These are phyloP conservation scores for Paradisaea rubra DNA, from an alignment of 2,113 vertebrate genomes.

Conservation along the genomic window DNA sequence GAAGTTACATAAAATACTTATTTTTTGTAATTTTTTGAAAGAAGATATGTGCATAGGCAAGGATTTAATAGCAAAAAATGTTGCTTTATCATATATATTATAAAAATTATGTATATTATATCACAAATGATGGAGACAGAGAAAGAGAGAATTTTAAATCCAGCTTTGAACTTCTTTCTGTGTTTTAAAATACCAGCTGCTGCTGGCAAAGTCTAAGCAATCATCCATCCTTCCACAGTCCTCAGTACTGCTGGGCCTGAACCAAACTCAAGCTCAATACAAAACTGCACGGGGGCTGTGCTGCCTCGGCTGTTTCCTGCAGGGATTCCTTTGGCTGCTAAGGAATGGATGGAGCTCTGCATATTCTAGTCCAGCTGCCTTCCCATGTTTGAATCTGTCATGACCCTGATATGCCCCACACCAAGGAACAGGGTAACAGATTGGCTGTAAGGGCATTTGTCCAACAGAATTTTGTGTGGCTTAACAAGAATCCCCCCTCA, in stretches of 20 bases:
- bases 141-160: not conserved
- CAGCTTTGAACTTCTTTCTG: not conserved
- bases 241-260: not conserved
- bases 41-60: not conserved
- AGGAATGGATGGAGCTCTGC: not conserved
- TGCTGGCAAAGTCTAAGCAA: not conserved
- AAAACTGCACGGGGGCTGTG: not conserved
- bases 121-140: not conserved
- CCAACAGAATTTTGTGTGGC: not conserved
- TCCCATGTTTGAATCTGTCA: not conserved
- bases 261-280: not conserved
- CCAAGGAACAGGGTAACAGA: not conserved
- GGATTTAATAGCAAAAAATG: not conserved
- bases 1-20: not conserved
- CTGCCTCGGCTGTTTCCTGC: accelerated
- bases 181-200: not conserved
- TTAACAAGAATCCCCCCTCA: not conserved
- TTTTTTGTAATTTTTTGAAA: not conserved
- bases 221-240: not conserved
- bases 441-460: not conserved
- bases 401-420: not conserved
- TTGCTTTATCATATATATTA: not conserved
- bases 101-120: not conserved
- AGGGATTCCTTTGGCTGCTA: not conserved
- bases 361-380: not conserved